Percentiles rank a stretch among this genome's conserved stretches.
Evolutionary conservation across 2,113 vertebrate species (phyloP).

Genomic region (Notiomystis cincta): DNA sequence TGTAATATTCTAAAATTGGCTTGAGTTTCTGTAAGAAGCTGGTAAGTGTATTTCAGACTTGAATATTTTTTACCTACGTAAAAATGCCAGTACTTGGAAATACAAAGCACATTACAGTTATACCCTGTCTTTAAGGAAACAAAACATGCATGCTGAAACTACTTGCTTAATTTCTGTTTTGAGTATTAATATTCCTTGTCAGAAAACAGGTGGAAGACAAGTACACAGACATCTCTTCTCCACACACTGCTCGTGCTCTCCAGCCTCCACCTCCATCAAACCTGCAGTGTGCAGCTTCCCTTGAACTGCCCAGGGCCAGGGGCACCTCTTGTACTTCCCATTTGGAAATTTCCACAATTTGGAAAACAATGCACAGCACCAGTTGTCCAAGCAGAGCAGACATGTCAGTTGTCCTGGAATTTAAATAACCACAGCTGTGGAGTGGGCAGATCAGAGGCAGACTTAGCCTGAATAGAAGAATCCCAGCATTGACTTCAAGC

Average conservation of each 20-base stretch:
- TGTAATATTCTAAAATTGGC: not conserved
- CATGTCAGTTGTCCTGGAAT: not conserved
- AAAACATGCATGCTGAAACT: not conserved
- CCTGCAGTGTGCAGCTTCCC: not conserved
- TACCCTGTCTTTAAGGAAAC: not conserved
- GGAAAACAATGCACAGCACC: not conserved
- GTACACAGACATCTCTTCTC: not conserved
- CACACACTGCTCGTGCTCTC: accelerated
- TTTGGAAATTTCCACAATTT: no score
- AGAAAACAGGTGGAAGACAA: not conserved
- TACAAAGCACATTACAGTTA: not conserved
- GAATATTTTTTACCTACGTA: not conserved
- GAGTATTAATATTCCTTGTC: not conserved
- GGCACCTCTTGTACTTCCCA: not conserved
- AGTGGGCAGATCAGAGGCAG: not conserved
- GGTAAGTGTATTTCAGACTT: not conserved
- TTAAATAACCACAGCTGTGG: not conserved
- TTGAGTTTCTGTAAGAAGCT: not conserved
- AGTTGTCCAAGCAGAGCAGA: not conserved
- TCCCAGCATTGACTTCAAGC: not conserved
- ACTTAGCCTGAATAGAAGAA: not conserved
- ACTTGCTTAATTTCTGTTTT: not conserved
- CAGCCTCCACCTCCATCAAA: not conserved
- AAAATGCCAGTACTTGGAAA: not conserved
- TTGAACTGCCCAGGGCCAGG: not conserved